A percentile compares a stretch with the other conserved stretches of the same genome.
These are phyloP conservation scores for Mythimna ferrago DNA, from an alignment of 2,888 invertebrate species.

Conservation along the genomic window DNA sequence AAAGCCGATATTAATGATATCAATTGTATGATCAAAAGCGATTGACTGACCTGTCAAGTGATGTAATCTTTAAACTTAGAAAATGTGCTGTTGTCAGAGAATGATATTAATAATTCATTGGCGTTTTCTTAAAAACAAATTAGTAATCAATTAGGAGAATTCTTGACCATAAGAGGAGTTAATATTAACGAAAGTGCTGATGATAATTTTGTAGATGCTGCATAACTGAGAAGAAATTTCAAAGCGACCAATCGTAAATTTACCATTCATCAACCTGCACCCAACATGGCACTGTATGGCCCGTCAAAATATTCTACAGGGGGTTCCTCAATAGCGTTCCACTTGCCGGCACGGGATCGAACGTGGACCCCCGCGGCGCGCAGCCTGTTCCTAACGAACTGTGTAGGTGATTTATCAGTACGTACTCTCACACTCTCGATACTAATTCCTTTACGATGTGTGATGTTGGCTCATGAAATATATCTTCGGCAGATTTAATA, in stretches of 20 bases:
- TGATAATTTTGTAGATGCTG: constrained; percentile 6
- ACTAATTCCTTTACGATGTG: constrained; percentile 88
- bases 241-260: constrained; percentile 53
- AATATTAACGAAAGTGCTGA: constrained; percentile 20
- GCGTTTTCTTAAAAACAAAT: constrained; percentile 27
- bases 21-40: constrained; percentile 40
- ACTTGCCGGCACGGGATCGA: constrained; percentile 86
- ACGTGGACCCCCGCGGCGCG: constrained; percentile 85
- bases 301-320: constrained; percentile 89
- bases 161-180: constrained; percentile 12
- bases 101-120: constrained; percentile 39
- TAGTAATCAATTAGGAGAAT: constrained; percentile 29
- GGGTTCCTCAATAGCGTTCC: constrained; percentile 84
- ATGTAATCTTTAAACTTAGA: constrained; percentile 47
- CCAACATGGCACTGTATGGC: constrained; percentile 80
- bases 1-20: constrained; percentile 54
- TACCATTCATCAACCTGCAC: constrained; percentile 81
- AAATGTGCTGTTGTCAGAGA: constrained; percentile 7
- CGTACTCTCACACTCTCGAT: constrained; percentile 79
- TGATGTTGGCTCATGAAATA: constrained; percentile 82
- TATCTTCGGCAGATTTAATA: constrained; percentile 65
- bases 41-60: constrained; percentile 38
- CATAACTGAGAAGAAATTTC: constrained; percentile 43
- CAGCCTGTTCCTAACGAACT: constrained; percentile 88
- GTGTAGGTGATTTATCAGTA: constrained; percentile 74